These are phyloP conservation scores for Lymantria dispar DNA, from an alignment of 2,888 invertebrate genomes.

Conservation along the genomic window DNA sequence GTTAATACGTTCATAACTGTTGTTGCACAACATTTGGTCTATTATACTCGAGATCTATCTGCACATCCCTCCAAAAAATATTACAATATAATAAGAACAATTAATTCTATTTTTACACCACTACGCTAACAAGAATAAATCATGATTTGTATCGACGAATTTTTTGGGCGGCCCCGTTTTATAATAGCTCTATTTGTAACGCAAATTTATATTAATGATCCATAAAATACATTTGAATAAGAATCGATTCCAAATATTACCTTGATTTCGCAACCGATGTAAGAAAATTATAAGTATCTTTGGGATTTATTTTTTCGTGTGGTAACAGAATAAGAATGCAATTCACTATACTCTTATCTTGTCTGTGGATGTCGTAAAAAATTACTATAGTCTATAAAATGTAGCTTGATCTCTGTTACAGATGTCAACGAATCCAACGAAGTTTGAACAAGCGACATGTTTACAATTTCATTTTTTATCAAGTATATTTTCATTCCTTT, in stretches of 20 bases:
- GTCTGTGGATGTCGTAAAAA: no score
- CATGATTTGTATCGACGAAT: conserved; percentile 49
- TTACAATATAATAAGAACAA: conserved; percentile 67
- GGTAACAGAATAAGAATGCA: no score
- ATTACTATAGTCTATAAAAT: no score
- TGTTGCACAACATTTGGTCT: conserved; percentile 70
- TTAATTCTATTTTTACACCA: conserved; percentile 50
- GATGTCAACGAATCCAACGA: no score
- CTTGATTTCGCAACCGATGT: neutral
- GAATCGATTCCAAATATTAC: conserved; percentile 5
- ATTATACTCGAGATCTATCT: conserved; percentile 58
- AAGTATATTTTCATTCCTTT: no score
- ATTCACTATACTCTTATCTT: no score
- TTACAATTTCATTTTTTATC: no score
- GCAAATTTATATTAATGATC: conserved; percentile 45
- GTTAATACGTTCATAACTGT: conserved; percentile 58
- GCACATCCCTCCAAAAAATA: conserved; percentile 60
- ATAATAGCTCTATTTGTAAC: conserved; percentile 28
- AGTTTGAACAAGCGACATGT: no score
- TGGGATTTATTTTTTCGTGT: no score
- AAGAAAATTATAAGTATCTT: neutral
- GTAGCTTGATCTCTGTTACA: no score
- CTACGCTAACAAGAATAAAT: conserved; percentile 58
- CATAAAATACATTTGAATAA: conserved; percentile 22
- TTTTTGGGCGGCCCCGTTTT: conserved; percentile 42